These are phyloP conservation scores for Carassius auratus DNA, from an alignment of 2,113 vertebrate genomes.

Conservation along the genomic window DNA sequence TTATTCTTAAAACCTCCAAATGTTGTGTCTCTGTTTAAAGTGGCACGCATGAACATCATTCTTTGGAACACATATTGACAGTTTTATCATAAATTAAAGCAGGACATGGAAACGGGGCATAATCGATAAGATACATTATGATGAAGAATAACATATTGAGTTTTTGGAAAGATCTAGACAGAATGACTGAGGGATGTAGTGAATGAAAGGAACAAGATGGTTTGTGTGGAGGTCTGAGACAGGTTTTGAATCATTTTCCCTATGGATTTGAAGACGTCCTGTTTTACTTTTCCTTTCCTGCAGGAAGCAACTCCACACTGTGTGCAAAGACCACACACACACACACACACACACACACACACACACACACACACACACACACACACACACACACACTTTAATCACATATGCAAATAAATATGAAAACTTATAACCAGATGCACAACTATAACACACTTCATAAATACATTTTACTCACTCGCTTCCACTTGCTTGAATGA, in stretches of 20 bases:
- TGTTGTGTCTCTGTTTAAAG: background rate
- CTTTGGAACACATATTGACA: background rate
- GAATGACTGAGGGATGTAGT: constrained; percentile 1
- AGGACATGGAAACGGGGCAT: background rate
- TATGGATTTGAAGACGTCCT: constrained; percentile 42
- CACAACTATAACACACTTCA: background rate
- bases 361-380: constrained; percentile 10
- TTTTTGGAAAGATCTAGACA: background rate
- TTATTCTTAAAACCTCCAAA: background rate
- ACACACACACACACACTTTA: constrained; percentile 17
- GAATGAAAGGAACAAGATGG: constrained; percentile 2
- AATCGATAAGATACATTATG: background rate
- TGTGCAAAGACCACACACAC: constrained; percentile 21
- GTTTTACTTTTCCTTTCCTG: constrained; percentile 47
- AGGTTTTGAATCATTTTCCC: constrained; percentile 7
- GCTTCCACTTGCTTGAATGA: background rate
- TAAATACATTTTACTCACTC: background rate
- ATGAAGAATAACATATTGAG: background rate
- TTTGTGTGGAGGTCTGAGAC: background rate
- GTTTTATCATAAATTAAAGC: background rate
- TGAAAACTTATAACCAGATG: constrained; percentile 25
- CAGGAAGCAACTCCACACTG: constrained; percentile 36
- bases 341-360: constrained; percentile 5
- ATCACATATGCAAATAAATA: constrained; percentile 29
- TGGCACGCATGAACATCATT: background rate